Conservation (phyloP, 1,140 invertebrate species). For the Neotoxoptera formosana region DNA sequence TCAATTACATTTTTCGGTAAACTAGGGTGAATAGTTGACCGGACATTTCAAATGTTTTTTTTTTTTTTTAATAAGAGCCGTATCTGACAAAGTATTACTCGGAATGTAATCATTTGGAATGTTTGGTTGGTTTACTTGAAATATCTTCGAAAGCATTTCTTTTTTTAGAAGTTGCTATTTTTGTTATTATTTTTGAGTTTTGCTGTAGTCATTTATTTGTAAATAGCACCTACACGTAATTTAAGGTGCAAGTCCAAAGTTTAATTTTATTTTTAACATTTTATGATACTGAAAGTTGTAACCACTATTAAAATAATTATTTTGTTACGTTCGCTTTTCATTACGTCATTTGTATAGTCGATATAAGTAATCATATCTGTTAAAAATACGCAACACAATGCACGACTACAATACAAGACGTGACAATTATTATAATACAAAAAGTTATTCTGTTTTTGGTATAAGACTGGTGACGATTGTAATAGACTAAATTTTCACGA, state of each 20-base stretch:
- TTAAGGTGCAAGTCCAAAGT: background rate
- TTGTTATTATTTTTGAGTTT: background rate
- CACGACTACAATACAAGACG: background rate
- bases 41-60: background rate
- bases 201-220: background rate
- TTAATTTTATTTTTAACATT: background rate
- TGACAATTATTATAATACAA: background rate
- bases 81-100: background rate
- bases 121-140: background rate
- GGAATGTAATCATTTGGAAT: background rate
- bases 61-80: background rate
- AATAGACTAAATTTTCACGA: background rate
- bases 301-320: background rate
- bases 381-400: background rate
- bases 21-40: background rate
- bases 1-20: background rate
- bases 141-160: background rate
- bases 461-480: background rate
- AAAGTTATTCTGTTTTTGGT: background rate
- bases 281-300: background rate
- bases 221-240: background rate
- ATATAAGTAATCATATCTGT: background rate
- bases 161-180: background rate
- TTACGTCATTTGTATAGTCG: background rate
- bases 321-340: background rate